Conservation (phyloP, 2,888 invertebrate genomes). For the Phanerotoma sp. region DNA sequence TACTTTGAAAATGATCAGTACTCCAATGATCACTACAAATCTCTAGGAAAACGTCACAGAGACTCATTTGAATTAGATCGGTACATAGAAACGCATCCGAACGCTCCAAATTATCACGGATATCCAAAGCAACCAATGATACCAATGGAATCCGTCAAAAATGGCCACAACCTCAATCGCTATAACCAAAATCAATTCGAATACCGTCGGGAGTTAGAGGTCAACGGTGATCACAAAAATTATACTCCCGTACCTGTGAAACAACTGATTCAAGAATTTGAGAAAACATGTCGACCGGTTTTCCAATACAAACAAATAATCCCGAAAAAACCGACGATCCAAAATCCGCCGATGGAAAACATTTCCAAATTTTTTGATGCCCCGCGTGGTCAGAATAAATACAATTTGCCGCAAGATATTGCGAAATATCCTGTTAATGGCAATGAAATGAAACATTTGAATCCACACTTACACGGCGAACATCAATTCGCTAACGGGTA, state of each 20-base stretch:
- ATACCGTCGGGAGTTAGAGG: constrained; percentile 10
- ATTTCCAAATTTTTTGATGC: constrained; percentile 52
- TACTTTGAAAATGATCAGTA: constrained; percentile 30
- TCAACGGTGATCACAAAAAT: constrained; percentile 39
- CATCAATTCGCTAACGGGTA: constrained; percentile 31
- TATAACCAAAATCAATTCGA: constrained; percentile 18
- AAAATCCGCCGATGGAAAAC: constrained; percentile 45
- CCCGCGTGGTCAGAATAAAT: constrained; percentile 35
- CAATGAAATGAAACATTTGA: constrained; percentile 27
- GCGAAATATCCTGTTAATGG: constrained; percentile 8
- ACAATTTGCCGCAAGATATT: constrained; percentile 24
- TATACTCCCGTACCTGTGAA: constrained; percentile 57
- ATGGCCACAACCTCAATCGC: constrained; percentile 18
- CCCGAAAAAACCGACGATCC: constrained; percentile 44
- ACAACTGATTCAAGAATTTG: constrained; percentile 64
- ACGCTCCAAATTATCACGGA: no score
- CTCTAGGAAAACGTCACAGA: constrained; percentile 44
- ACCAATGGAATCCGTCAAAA: no score
- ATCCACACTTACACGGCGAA: not conserved
- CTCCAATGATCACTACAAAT: constrained; percentile 26
- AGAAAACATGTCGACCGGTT: constrained; percentile 63
- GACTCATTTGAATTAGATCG: constrained; percentile 35
- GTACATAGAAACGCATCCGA: constrained; percentile 26
- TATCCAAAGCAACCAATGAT: no score
- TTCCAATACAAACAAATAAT: constrained; percentile 61